Percentiles rank a stretch among this genome's conserved stretches.
These are phyloP conservation scores for Drosophila lacicola DNA, from an alignment of 2,888 invertebrate genomes.

Conservation along the genomic window DNA sequence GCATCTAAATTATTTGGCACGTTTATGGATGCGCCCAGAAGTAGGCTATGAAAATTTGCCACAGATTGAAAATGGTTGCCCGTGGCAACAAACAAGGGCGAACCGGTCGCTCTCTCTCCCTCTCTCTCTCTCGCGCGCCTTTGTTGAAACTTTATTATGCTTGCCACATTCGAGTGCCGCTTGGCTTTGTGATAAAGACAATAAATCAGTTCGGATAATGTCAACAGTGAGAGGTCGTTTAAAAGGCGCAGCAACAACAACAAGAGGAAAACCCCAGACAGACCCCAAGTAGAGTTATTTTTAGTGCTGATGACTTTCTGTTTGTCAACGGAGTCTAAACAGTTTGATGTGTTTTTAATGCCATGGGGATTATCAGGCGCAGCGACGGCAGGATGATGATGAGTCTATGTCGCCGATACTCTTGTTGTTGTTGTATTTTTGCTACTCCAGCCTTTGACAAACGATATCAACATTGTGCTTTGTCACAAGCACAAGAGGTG, in stretches of 20 bases:
- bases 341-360: slow-evolving; percentile 71
- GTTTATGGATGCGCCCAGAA: slow-evolving; percentile 27
- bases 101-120: too few relatives aligned
- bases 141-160: slow-evolving; percentile 53
- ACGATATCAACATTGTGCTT: slow-evolving; percentile 43
- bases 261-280: slow-evolving; percentile 10
- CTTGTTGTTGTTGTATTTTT: neutral
- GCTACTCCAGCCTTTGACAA: slow-evolving; percentile 50
- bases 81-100: slow-evolving; percentile 22
- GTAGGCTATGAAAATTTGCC: slow-evolving; percentile 44
- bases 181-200: slow-evolving; percentile 64
- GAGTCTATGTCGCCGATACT: slow-evolving; percentile 22
- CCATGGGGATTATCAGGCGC: slow-evolving; percentile 54
- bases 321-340: slow-evolving; percentile 46
- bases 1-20: slow-evolving; percentile 15
- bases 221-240: slow-evolving; percentile 44
- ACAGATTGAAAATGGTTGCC: slow-evolving; percentile 16
- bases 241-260: neutral
- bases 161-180: slow-evolving; percentile 58
- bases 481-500: slow-evolving; percentile 33
- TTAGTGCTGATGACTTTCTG: slow-evolving; percentile 52
- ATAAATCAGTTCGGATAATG: slow-evolving; percentile 76
- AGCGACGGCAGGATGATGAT: slow-evolving; percentile 22
- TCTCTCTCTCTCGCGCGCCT: neutral
- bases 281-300: slow-evolving; percentile 55